Percentiles rank a stretch among this genome's conserved stretches.
These are phyloP conservation scores for Caenorhabditis sulstoni DNA, from an alignment of 2,888 invertebrate species.

Conservation along the genomic window DNA sequence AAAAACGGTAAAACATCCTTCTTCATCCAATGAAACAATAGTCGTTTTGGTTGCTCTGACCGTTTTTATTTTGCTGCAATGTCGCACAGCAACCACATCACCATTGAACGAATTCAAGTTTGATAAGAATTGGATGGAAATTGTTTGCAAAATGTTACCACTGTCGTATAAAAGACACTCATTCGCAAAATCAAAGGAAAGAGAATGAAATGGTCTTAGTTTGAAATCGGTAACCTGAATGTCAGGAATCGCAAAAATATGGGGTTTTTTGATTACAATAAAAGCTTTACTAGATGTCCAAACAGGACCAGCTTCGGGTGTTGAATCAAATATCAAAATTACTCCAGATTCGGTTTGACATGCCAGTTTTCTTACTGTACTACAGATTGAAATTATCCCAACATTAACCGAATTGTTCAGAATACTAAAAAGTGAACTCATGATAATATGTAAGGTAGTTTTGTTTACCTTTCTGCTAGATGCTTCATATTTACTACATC, in stretches of 20 bases:
- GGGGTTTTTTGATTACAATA: slow-evolving; percentile 25
- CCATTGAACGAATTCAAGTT: slow-evolving; percentile 44
- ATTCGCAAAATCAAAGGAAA: slow-evolving; percentile 57
- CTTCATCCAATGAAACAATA: slow-evolving; percentile 51
- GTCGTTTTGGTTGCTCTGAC: slow-evolving; percentile 23
- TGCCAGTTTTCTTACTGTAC: slow-evolving; percentile 44
- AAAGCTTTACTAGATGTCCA: slow-evolving; percentile 43
- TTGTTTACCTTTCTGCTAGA: slow-evolving; percentile 60
- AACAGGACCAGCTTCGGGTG: slow-evolving; percentile 36
- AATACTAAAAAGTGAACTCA: slow-evolving; percentile 13
- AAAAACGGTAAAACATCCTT: slow-evolving; percentile 48
- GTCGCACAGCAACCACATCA: slow-evolving; percentile 47
- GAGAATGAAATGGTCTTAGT: slow-evolving; percentile 27
- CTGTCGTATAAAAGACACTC: slow-evolving; percentile 56
- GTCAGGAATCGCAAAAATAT: slow-evolving; percentile 1
- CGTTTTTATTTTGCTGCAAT: slow-evolving; percentile 41
- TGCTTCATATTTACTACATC: slow-evolving; percentile 69
- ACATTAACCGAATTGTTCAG: slow-evolving; percentile 40
- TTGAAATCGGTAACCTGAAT: slow-evolving; percentile 45
- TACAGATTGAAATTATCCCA: slow-evolving; percentile 38
- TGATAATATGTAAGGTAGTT: neutral
- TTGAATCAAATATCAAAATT: slow-evolving; percentile 46
- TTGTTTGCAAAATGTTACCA: slow-evolving; percentile 45
- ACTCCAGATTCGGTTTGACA: slow-evolving; percentile 50
- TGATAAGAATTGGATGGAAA: slow-evolving; percentile 40